These are phyloP conservation scores for Halichondria panicea DNA, from an alignment of 37 sponge, comb jelly and placozoan species.

Conservation along the genomic window DNA sequence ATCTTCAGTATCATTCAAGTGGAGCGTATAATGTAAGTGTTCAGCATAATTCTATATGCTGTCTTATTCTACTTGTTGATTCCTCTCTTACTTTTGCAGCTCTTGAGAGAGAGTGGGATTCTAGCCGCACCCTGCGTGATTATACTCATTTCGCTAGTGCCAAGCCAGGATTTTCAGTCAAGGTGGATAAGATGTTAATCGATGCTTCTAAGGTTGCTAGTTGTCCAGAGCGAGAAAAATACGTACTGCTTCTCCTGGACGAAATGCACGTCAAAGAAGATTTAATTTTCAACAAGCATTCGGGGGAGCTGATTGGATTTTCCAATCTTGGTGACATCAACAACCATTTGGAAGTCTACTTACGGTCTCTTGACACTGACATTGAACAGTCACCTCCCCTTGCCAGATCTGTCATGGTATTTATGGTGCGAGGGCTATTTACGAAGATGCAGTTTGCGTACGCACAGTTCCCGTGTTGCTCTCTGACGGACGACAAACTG, in stretches of 20 bases:
- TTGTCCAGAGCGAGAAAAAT: constrained; percentile 38
- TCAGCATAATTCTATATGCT: too few relatives aligned
- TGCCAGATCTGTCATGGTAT: constrained; percentile 21
- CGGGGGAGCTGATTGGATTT: constrained; percentile 27
- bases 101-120: too few relatives aligned
- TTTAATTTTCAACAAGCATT: constrained; percentile 49
- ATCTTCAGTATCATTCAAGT: too few relatives aligned
- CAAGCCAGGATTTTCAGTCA: constrained; percentile 23
- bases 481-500: neutral
- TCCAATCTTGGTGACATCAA: constrained; percentile 31
- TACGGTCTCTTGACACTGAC: neutral
- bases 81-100: too few relatives aligned
- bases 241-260: constrained; percentile 26
- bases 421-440: constrained; percentile 39
- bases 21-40: too few relatives aligned
- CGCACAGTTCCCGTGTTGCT: neutral
- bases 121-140: constrained; percentile 36
- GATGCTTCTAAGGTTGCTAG: constrained; percentile 13
- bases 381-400: neutral
- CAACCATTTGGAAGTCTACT: constrained; percentile 5
- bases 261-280: constrained; percentile 44
- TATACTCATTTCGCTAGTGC: constrained; percentile 37
- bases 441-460: neutral
- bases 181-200: constrained; percentile 34
- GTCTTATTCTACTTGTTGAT: too few relatives aligned